phyloP scores from a whole-genome alignment of 2,113 vertebrate genomes.

The Phaethornis superciliosus region DNA sequence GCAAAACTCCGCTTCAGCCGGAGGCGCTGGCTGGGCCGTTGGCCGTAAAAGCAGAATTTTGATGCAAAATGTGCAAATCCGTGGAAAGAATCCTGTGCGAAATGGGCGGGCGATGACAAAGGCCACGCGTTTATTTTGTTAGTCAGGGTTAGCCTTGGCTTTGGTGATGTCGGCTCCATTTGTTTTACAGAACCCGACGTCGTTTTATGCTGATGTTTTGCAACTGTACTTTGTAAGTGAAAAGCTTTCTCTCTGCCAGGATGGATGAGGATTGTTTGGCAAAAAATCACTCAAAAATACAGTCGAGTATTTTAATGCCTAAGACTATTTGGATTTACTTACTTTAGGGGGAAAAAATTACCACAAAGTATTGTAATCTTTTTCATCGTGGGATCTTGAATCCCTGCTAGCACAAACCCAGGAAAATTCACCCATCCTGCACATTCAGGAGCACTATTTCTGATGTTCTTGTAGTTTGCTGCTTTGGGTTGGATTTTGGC shows the following conservation, averaged over 20 bases:
- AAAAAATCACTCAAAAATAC: background rate
- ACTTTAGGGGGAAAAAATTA: rapidly evolving
- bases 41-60: background rate
- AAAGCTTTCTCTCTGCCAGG: background rate
- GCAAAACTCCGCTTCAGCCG: too few relatives aligned
- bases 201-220: rapidly evolving
- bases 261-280: background rate
- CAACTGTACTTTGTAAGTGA: rapidly evolving
- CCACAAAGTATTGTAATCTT: rapidly evolving
- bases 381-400: rapidly evolving
- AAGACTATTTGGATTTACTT: background rate
- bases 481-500: background rate
- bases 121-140: rapidly evolving
- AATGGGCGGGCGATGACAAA: rapidly evolving
- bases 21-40: rapidly evolving
- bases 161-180: rapidly evolving
- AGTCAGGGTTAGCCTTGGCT: rapidly evolving
- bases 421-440: too few relatives aligned
- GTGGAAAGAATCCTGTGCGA: background rate
- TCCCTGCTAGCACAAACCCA: background rate
- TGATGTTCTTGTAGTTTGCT: background rate
- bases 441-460: background rate
- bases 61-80: rapidly evolving
- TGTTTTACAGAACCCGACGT: background rate
- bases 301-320: background rate